A percentile compares a stretch with the other conserved stretches of the same genome.
These are phyloP conservation scores for Celastrina argiolus DNA, from an alignment of 2,888 invertebrate species.

Conservation along the genomic window DNA sequence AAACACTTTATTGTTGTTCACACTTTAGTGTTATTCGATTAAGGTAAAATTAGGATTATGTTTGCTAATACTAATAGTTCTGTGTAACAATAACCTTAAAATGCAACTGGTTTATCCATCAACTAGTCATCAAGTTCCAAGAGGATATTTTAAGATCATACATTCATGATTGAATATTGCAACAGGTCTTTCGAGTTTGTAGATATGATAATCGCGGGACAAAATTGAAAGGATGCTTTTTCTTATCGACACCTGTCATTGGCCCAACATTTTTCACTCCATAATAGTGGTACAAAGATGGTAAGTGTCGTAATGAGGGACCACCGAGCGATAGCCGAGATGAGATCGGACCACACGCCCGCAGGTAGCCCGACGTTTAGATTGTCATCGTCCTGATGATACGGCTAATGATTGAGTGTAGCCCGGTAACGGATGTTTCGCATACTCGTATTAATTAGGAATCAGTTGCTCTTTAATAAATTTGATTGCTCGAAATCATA, in stretches of 20 bases:
- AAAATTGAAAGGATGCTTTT: conserved; percentile 26
- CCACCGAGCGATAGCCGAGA: conserved; percentile 72
- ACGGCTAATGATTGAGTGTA: conserved; percentile 63
- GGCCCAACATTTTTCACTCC: conserved; percentile 68
- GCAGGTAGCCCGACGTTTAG: conserved; percentile 74
- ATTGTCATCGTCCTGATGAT: conserved; percentile 75
- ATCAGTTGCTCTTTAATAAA: background rate
- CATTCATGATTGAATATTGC: background rate
- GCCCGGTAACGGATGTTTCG: conserved; percentile 49
- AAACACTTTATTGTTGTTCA: no score
- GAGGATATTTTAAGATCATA: conserved; percentile 3
- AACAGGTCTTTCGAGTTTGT: conserved; percentile 3
- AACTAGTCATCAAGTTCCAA: no score
- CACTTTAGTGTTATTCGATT: no score
- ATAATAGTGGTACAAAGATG: conserved; percentile 57
- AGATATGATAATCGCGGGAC: conserved; percentile 28
- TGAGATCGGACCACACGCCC: conserved; percentile 72
- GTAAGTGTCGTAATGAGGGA: conserved; percentile 68
- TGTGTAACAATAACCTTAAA: background rate
- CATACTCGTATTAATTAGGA: conserved; percentile 24
- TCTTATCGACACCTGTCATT: conserved; percentile 72
- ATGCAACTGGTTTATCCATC: background rate
- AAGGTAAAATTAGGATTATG: no score
- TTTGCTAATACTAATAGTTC: background rate
- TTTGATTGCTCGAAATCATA: background rate